These are phyloP conservation scores for Syngnathus rostellatus DNA, from an alignment of 2,797 vertebrate species.

Conservation along the genomic window DNA sequence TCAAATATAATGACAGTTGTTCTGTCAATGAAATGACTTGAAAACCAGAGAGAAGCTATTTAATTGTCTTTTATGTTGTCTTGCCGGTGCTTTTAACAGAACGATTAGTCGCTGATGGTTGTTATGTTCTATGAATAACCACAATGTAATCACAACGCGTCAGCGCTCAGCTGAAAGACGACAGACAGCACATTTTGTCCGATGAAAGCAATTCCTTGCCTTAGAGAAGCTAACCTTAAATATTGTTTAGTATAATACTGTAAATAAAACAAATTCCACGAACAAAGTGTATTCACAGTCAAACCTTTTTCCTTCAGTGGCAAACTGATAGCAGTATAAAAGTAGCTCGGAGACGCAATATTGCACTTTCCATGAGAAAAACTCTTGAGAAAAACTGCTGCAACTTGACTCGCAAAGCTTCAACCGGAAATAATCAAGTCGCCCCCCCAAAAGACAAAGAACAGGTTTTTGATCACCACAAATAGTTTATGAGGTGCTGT, in stretches of 20 bases:
- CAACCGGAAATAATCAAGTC: neutral
- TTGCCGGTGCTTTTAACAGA: conserved; percentile 19
- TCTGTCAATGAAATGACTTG: conserved; percentile 30
- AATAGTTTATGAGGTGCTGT: neutral
- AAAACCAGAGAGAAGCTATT: conserved; percentile 28
- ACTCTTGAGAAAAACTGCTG: neutral
- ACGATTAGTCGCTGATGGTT: conserved; percentile 30
- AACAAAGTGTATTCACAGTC: neutral
- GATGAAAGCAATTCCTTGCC: neutral
- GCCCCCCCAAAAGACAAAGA: neutral
- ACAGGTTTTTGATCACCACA: neutral
- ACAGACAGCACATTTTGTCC: neutral
- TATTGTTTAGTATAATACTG: neutral
- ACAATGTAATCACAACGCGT: conserved; percentile 31
- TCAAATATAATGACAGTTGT: conserved; percentile 11
- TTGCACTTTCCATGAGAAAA: neutral
- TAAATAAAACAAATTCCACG: neutral
- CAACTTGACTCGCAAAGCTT: neutral
- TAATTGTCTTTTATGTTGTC: conserved; percentile 34
- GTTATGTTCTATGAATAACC: conserved; percentile 28
- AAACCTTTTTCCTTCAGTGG: neutral
- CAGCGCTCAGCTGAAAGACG: neutral
- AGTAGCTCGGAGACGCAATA: neutral
- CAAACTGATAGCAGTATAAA: neutral
- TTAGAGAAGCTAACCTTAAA: neutral